A percentile compares a stretch with the other conserved stretches of the same genome.
Conservation (phyloP, 2,888 invertebrate species). For the Linnaemya tessellans region DNA sequence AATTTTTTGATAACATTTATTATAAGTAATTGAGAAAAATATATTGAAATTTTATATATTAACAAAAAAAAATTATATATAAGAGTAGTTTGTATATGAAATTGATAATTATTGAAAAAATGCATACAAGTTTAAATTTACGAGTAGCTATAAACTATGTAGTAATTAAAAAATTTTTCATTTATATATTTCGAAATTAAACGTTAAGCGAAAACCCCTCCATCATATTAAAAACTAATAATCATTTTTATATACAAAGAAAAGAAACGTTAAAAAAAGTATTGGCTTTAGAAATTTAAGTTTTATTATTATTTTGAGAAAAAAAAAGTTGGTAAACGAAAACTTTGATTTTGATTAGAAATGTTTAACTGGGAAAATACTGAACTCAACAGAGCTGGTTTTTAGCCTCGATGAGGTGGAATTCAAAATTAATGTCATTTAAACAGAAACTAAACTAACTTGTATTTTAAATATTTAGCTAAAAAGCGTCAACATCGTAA, state of each 20-base stretch:
- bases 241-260: slow-evolving; percentile 39
- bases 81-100: slow-evolving; percentile 71
- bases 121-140: slow-evolving; percentile 43
- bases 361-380: too few species aligned
- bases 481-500: too few species aligned
- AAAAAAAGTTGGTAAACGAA: not conserved
- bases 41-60: slow-evolving; percentile 15
- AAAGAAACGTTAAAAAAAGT: slow-evolving; percentile 39
- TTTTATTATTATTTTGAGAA: slow-evolving; percentile 34
- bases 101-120: slow-evolving; percentile 49
- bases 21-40: slow-evolving; percentile 23
- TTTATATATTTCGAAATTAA: slow-evolving; percentile 33
- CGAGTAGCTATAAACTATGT: not conserved
- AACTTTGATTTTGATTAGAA: not conserved
- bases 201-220: slow-evolving; percentile 37
- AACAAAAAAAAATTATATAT: slow-evolving; percentile 5
- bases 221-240: slow-evolving; percentile 42
- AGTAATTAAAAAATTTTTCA: slow-evolving; percentile 34
- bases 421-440: too few species aligned
- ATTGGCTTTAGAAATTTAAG: slow-evolving; percentile 63
- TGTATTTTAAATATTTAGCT: too few species aligned
- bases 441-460: too few species aligned
- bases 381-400: too few species aligned
- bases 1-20: slow-evolving; percentile 52
- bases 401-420: too few species aligned